phyloP scores from a whole-genome alignment of 2,888 invertebrate genomes.

The Desoria tigrina region DNA sequence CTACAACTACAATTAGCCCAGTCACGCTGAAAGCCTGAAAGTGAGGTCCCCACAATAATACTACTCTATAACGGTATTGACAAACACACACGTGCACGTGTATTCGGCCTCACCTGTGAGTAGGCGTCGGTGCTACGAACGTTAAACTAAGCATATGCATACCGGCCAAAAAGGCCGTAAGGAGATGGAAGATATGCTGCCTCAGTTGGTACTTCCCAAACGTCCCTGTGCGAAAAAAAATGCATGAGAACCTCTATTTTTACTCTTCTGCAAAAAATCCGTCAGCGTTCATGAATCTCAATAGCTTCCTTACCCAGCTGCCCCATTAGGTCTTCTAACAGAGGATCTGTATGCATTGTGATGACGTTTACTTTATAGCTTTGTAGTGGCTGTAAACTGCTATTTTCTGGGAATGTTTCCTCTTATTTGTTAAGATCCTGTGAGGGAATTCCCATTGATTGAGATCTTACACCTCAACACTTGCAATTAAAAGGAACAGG shows the following conservation, averaged over 20 bases:
- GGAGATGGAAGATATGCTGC: conserved; percentile 44
- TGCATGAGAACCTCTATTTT: conserved; percentile 5
- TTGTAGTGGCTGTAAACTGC: too few species aligned
- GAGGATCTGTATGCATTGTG: conserved; percentile 39
- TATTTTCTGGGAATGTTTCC: too few species aligned
- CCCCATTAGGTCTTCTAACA: conserved; percentile 40
- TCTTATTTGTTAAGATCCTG: too few species aligned
- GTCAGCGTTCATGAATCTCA: background rate
- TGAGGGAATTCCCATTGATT: too few species aligned
- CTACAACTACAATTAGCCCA: too few species aligned
- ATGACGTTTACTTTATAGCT: background rate
- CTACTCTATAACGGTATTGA: too few species aligned
- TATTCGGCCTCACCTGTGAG: conserved; percentile 37
- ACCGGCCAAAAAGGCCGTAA: conserved; percentile 50
- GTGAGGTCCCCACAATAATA: too few species aligned
- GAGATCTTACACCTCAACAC: too few species aligned
- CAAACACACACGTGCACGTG: too few species aligned
- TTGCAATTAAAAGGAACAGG: too few species aligned
- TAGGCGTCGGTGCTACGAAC: conserved; percentile 47
- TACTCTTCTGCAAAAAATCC: background rate
- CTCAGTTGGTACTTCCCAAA: conserved; percentile 48
- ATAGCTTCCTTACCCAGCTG: conserved; percentile 34
- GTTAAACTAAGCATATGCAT: conserved; percentile 51
- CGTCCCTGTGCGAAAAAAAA: conserved; percentile 28
- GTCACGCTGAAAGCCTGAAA: too few species aligned